Base-by-base conservation (phyloP, 2,113 vertebrate genomes). In the Notothenia rossii region DNA sequence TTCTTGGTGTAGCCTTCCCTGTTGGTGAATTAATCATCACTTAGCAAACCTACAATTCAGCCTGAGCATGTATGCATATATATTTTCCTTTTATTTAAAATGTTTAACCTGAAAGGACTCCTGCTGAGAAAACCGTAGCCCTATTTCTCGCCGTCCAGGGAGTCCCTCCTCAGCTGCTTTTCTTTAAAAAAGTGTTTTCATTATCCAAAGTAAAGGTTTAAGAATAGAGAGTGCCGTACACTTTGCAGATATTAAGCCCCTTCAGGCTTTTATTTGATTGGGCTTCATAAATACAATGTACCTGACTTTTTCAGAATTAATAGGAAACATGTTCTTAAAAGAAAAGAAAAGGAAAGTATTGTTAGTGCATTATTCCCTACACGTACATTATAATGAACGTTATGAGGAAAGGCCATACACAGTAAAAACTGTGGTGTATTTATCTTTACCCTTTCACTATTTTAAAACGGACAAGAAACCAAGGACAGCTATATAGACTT, bases 381-480 rank as follows among this genome's bases (percentile, higher is more conserved):
- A 22, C 22, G 22, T 22, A 22, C 36, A 36, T 36, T 36, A 36
- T 36, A 36, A 18, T 61, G 33, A 18, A 61, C 13, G 49, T 48
- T 13, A n/a, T 59, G 15, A 62, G 18, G 51, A 53, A 40, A 69
- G 53, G 45, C 4, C 40, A 48, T 18, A 17, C 11, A 20, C 46
- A 46, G 51, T 15, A 13, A 77, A 53, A 64, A 29, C n/a, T 22
- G 50, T 12, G 17, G 3, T 58, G 15, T 49, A 40, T 46, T 64
- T 43, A 75, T 60, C 11, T 36, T 59, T 0, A 46, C 3, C 18
- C 49, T 59, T 4, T 29, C 18, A 69, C 36, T 62, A 40, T 50
- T 72, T 53, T 61, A 9, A 69, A 67, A 62, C 54, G 65, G 69
- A 71, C 60, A 73, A 45, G n/a, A 63, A 86, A 65, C 17, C 56